Evolutionary conservation across 2,113 vertebrate species (phyloP).

Genomic region (Elanoides forficatus): DNA sequence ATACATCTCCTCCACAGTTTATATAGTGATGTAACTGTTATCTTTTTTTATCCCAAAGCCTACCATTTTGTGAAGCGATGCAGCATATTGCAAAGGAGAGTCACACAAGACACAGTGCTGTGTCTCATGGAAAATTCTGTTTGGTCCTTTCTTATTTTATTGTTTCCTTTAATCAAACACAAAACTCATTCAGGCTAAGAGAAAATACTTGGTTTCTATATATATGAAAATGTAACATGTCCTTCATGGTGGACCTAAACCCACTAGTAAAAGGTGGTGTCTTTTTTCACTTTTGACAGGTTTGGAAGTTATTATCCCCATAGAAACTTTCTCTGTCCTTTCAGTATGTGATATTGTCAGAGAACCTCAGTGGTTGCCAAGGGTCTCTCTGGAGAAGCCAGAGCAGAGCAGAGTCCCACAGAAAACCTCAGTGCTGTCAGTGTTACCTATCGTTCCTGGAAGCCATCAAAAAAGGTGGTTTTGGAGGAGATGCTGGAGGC

Average conservation of each 20-base stretch:
- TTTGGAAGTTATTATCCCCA: not conserved
- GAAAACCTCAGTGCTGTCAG: not conserved
- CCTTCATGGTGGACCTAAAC: not conserved
- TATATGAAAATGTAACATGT: not conserved
- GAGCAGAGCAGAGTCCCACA: not conserved
- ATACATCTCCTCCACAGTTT: not conserved
- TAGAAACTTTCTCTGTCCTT: not conserved
- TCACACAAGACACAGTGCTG: not conserved
- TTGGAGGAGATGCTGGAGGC: not conserved
- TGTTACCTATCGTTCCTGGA: not conserved
- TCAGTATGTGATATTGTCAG: not conserved
- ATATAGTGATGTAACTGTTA: not conserved
- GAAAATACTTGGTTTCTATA: not conserved
- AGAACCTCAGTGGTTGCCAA: not conserved
- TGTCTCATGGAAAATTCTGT: not conserved
- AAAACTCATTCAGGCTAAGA: not conserved
- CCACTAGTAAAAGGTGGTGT: not conserved
- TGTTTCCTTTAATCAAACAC: not conserved
- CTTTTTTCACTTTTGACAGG: not conserved
- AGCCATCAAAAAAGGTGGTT: not conserved
- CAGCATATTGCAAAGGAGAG: fast-evolving
- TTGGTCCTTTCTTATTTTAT: not conserved
- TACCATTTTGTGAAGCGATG: not conserved
- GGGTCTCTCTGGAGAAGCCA: not conserved
- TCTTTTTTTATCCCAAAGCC: not conserved